A percentile compares a stretch with the other conserved stretches of the same genome.
These are phyloP conservation scores for Peromyscus attwateri DNA, from an alignment of 2,797 vertebrate genomes.

Conservation along the genomic window DNA sequence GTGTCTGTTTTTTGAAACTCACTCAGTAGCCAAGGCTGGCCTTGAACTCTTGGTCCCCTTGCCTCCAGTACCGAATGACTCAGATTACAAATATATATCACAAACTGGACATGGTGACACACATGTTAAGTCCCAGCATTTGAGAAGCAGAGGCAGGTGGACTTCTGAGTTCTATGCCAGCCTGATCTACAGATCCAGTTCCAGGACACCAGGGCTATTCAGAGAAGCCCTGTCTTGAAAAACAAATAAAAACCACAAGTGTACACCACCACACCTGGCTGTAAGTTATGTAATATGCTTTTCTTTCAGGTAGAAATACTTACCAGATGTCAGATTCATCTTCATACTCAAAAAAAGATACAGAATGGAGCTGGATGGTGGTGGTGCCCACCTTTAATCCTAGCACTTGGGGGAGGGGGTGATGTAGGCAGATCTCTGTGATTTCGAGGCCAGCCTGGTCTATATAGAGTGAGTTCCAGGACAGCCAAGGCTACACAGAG, in stretches of 20 bases:
- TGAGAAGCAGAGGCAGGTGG: not conserved
- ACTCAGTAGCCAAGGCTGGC: not conserved
- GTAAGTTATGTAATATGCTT: conserved; percentile 14
- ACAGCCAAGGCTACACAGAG: not conserved
- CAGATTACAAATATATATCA: not conserved
- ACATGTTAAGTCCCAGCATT: not conserved
- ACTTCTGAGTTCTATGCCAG: not conserved
- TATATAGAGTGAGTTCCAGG: not conserved
- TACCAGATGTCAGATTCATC: conserved; percentile 6
- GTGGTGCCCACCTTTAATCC: not conserved
- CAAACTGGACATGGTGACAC: not conserved
- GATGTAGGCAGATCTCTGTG: not conserved
- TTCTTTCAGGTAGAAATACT: conserved; percentile 37
- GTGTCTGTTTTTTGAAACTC: not conserved
- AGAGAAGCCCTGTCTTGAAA: not conserved
- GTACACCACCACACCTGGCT: not conserved
- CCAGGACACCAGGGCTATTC: not conserved
- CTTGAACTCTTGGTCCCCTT: not conserved
- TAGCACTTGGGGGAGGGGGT: not conserved
- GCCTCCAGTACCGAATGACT: not conserved
- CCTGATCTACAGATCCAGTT: not conserved
- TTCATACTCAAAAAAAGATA: conserved; percentile 46
- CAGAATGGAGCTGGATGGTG: not conserved
- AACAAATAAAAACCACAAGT: not conserved
- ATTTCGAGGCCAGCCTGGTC: not conserved